Evolutionary conservation across 2,888 invertebrate species (phyloP).

Genomic region (Drosophila nigricruria): DNA sequence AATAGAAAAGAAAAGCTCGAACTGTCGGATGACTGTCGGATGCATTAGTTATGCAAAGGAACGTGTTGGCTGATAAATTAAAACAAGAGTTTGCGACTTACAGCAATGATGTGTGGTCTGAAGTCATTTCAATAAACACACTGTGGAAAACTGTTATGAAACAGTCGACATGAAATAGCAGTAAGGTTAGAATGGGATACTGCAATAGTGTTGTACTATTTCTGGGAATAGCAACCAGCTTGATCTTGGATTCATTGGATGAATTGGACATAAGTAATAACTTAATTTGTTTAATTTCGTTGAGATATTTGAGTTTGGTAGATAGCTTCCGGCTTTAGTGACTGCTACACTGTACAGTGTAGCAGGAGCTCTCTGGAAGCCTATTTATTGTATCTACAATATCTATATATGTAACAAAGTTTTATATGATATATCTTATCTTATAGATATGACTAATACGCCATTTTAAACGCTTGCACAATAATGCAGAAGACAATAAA

Average conservation of each 20-base stretch:
- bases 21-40: background rate
- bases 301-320: too few species aligned
- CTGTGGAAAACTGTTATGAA: background rate
- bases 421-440: too few species aligned
- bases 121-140: background rate
- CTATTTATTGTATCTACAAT: too few species aligned
- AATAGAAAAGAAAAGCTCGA: background rate
- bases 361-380: too few species aligned
- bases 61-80: too few species aligned
- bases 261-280: too few species aligned
- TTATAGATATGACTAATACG: slow-evolving; percentile 15
- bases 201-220: background rate
- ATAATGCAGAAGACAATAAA: slow-evolving; percentile 10
- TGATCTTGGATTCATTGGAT: too few species aligned
- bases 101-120: too few species aligned
- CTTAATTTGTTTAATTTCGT: background rate
- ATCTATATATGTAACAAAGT: too few species aligned
- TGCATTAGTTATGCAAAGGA: background rate
- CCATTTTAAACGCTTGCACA: slow-evolving; percentile 20
- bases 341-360: too few species aligned
- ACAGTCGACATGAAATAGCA: background rate
- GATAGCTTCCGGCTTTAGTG: too few species aligned
- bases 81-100: background rate
- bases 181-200: background rate
- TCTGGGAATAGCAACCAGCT: background rate